phyloP scores from a whole-genome alignment of 2,113 vertebrate genomes.

The Cairina moschata region DNA sequence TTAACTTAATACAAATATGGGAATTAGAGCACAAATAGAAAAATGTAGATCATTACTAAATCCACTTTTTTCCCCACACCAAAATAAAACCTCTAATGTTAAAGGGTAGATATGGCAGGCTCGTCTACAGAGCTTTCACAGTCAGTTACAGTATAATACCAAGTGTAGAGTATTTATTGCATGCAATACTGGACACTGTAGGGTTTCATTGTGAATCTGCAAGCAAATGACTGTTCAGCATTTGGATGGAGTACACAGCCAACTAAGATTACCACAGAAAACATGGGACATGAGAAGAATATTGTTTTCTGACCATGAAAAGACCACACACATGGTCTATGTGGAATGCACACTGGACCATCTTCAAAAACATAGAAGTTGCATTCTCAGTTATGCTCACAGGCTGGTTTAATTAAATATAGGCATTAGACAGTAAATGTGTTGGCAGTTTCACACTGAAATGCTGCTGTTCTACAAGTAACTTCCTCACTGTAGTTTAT shows the following conservation, averaged over 20 bases:
- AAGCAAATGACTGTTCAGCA: constrained; percentile 19
- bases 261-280: constrained; percentile 66
- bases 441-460: constrained; percentile 55
- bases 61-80: not conserved
- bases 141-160: not conserved
- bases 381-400: constrained; percentile 66
- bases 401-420: constrained; percentile 78
- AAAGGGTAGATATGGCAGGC: not conserved
- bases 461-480: constrained; percentile 40
- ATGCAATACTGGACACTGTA: not conserved
- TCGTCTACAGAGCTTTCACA: not conserved
- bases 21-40: not conserved
- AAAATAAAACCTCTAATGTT: not conserved
- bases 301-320: constrained; percentile 71
- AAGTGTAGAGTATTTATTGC: not conserved
- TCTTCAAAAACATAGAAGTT: constrained; percentile 79
- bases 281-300: constrained; percentile 69
- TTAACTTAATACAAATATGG: not conserved
- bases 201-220: constrained; percentile 31
- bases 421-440: constrained; percentile 59
- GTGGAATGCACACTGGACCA: constrained; percentile 74
- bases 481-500: constrained; percentile 23
- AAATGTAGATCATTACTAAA: not conserved
- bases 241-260: constrained; percentile 32
- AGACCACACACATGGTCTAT: constrained; percentile 77